Percentiles rank a stretch among this genome's conserved stretches.
These are phyloP conservation scores for Notodonta dromedarius DNA, from an alignment of 2,888 invertebrate species.

Conservation along the genomic window DNA sequence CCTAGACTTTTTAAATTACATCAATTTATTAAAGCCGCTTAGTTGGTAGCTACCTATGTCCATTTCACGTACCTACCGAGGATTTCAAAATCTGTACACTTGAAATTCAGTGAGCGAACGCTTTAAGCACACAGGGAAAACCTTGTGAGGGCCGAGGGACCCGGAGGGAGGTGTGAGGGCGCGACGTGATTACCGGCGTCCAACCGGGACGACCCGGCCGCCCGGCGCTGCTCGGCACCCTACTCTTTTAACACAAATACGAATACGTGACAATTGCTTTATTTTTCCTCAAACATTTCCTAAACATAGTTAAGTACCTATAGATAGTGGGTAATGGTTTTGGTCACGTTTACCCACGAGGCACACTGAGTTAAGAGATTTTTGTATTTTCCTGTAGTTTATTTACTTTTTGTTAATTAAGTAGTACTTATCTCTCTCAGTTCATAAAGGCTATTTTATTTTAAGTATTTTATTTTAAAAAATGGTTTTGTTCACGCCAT, in stretches of 20 bases:
- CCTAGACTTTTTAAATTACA: no score
- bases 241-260: conserved; percentile 36
- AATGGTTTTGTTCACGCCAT: no score
- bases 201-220: conserved; percentile 66
- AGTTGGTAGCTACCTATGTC: conserved; percentile 11
- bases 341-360: no score
- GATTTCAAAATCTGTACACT: conserved; percentile 59
- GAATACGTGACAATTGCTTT: conserved; percentile 10
- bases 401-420: no score
- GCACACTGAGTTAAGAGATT: no score
- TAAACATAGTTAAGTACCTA: no score
- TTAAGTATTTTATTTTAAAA: no score
- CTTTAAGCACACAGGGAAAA: conserved; percentile 47
- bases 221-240: conserved; percentile 27
- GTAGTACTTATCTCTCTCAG: no score
- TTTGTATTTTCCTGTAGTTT: no score
- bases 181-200: conserved; percentile 71
- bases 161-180: conserved; percentile 67
- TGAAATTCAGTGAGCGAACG: conserved; percentile 62
- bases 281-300: not conserved
- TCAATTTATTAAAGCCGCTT: not conserved
- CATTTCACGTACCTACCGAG: conserved; percentile 17
- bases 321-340: no score
- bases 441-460: no score
- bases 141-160: conserved; percentile 32